Percentiles rank a stretch among this genome's conserved stretches.
These are phyloP conservation scores for Chauna torquata DNA, from an alignment of 2,113 vertebrate genomes.

Conservation along the genomic window DNA sequence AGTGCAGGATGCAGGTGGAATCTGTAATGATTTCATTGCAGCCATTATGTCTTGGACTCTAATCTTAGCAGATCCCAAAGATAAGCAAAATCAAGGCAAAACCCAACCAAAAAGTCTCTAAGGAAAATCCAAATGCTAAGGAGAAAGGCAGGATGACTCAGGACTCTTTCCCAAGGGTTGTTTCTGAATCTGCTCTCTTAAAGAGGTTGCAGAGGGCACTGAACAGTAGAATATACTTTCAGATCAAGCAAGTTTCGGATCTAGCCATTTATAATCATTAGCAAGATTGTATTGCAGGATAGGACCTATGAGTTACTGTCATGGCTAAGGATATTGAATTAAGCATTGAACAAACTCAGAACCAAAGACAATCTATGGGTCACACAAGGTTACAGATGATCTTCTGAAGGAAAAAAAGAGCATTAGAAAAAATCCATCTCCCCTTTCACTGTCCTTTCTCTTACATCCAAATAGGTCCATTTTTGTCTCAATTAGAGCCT, in stretches of 20 bases:
- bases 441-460: neutral
- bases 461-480: neutral
- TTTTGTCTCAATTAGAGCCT: neutral
- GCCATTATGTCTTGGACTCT: conserved; percentile 13
- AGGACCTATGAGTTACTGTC: conserved; percentile 29
- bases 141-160: conserved; percentile 1
- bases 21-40: conserved; percentile 26
- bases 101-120: neutral
- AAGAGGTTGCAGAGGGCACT: conserved; percentile 1
- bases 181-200: neutral
- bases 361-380: neutral
- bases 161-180: neutral
- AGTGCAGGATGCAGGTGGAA: conserved; percentile 14
- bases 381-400: neutral
- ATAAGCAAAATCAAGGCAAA: conserved; percentile 35
- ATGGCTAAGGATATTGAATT: conserved; percentile 8
- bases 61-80: conserved; percentile 26
- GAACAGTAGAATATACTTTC: neutral
- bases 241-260: conserved; percentile 14
- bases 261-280: conserved; percentile 44
- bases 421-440: neutral
- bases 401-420: neutral
- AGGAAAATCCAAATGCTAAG: conserved; percentile 5
- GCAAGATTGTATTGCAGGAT: neutral
- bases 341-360: conserved; percentile 17